A percentile compares a stretch with the other conserved stretches of the same genome.
Conservation (phyloP, 2,113 vertebrate genomes). For the Sturnira hondurensis region DNA sequence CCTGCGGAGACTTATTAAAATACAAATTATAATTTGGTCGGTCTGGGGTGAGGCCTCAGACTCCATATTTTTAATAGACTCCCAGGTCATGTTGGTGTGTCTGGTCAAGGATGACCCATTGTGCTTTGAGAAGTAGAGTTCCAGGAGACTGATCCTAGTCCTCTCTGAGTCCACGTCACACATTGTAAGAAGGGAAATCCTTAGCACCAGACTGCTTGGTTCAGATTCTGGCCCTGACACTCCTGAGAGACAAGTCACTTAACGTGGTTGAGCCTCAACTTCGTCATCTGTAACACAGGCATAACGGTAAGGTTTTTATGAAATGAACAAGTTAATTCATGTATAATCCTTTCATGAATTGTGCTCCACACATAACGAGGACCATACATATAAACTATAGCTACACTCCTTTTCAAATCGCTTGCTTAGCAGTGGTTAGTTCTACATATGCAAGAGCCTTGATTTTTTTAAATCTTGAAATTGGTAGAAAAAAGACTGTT, state of each 20-base stretch:
- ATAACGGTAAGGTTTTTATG: not conserved
- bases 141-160: not conserved
- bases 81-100: not conserved
- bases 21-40: not conserved
- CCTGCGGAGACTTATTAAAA: not conserved
- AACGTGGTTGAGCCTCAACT: not conserved
- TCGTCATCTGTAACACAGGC: not conserved
- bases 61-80: not conserved
- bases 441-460: not conserved
- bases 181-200: not conserved
- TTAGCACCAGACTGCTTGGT: not conserved
- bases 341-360: not conserved
- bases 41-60: not conserved
- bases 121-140: not conserved
- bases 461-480: not conserved
- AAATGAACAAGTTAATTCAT: not conserved
- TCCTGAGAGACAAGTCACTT: not conserved
- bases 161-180: not conserved
- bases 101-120: not conserved
- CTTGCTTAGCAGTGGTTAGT: not conserved
- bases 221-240: not conserved
- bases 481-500: not conserved
- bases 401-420: not conserved
- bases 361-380: not conserved
- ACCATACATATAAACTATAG: not conserved